Conservation (phyloP, 2,888 invertebrate genomes). For the Eupeodes luniger region DNA sequence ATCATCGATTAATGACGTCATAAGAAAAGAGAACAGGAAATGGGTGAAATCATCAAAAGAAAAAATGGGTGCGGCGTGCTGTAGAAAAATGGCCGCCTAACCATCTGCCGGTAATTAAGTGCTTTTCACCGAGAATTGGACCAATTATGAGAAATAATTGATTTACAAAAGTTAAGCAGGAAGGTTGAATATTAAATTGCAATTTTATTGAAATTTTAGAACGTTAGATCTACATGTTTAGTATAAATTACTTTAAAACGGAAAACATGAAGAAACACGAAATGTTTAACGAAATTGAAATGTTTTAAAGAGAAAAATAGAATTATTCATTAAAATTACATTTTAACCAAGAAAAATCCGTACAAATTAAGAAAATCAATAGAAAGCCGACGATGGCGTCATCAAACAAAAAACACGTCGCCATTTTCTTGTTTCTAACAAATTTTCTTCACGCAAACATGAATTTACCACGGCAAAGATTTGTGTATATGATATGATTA, state of each 20-base stretch:
- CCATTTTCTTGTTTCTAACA: conserved; percentile 33
- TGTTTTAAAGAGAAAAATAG: too few species aligned
- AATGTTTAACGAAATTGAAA: too few species aligned
- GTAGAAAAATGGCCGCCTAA: conserved; percentile 48
- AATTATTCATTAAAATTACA: too few species aligned
- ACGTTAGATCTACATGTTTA: too few species aligned
- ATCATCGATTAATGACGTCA: conserved; percentile 46
- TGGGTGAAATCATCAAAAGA: conserved; percentile 43
- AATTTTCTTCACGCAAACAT: neutral
- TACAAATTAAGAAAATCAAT: conserved; percentile 10
- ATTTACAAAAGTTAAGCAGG: too few species aligned
- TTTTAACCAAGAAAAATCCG: neutral
- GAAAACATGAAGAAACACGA: too few species aligned
- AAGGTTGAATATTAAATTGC: too few species aligned
- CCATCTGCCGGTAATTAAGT: conserved; percentile 46
- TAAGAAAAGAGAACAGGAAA: conserved; percentile 26
- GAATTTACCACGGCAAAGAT: neutral
- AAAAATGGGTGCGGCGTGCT: conserved; percentile 52
- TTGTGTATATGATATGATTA: too few species aligned
- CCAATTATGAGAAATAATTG: too few species aligned
- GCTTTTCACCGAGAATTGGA: neutral
- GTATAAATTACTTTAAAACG: too few species aligned
- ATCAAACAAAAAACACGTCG: conserved; percentile 58
- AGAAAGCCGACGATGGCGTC: conserved; percentile 45
- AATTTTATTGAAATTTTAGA: too few species aligned